Percentiles rank a stretch among this genome's conserved stretches.
Conservation (phyloP, 2,113 vertebrate genomes). For the Taurulus bubalis region DNA sequence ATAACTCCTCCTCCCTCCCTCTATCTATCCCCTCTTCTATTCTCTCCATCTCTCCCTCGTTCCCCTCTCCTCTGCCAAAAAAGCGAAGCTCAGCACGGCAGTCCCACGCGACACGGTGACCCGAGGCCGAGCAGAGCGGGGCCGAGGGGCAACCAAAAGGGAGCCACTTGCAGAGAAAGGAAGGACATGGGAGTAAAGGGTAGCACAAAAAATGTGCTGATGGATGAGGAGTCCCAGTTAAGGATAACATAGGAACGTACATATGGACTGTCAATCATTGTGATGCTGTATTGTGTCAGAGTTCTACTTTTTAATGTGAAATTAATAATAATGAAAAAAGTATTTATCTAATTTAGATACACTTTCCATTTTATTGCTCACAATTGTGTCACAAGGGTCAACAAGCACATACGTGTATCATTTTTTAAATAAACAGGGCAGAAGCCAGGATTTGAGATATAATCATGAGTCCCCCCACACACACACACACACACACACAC, state of each 20-base stretch:
- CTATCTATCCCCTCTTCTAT: neutral
- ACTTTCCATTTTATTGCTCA: neutral
- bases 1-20: constrained; percentile 46
- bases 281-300: neutral
- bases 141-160: neutral
- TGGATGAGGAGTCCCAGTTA: neutral
- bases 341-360: neutral
- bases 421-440: neutral
- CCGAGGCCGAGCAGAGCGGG: constrained; percentile 9
- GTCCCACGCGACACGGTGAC: constrained; percentile 44
- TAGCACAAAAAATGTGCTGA: neutral
- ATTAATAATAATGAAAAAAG: neutral
- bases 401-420: neutral
- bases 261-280: neutral
- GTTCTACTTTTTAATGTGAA: neutral
- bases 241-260: neutral
- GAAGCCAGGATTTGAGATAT: neutral
- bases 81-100: constrained; percentile 43
- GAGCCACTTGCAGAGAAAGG: neutral
- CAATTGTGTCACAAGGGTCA: neutral
- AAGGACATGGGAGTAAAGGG: constrained; percentile 17
- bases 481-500: too few species aligned
- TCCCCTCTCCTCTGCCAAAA: constrained; percentile 26
- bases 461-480: neutral
- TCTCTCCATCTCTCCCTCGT: neutral